Evolutionary conservation across 1,140 invertebrate genomes (phyloP).

Genomic region (Aphis gossypii): DNA sequence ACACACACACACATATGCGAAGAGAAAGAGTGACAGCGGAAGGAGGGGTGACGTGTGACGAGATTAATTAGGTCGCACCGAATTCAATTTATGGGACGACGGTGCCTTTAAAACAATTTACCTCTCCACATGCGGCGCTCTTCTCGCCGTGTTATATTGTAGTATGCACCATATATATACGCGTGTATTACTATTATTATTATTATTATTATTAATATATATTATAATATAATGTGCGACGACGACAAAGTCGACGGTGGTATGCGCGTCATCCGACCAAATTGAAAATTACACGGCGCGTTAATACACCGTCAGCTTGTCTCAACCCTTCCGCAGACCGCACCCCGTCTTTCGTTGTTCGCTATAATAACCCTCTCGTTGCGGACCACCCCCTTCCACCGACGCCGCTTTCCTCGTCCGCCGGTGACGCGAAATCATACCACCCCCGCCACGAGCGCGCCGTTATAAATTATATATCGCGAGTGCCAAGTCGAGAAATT

Average conservation of each 20-base stretch:
- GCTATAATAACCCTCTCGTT: background rate
- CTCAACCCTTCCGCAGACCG: background rate
- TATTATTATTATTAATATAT: background rate
- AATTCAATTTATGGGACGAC: constrained; percentile 27
- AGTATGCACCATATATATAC: background rate
- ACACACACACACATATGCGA: background rate
- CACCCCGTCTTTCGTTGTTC: background rate
- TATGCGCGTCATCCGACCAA: background rate
- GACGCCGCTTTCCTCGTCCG: too few relatives aligned
- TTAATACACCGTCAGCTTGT: background rate
- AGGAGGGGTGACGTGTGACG: background rate
- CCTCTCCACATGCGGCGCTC: background rate
- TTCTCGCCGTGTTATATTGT: background rate
- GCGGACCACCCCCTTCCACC: background rate
- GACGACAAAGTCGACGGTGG: background rate
- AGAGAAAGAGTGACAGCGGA: background rate
- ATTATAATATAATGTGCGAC: background rate
- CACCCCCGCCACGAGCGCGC: background rate
- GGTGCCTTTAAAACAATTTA: constrained; percentile 19
- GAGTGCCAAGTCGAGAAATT: constrained; percentile 6
- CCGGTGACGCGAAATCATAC: background rate
- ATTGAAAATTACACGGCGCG: constrained; percentile 36
- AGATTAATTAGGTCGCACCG: constrained; percentile 38
- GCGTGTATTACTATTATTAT: background rate
- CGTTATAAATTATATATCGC: background rate